Base-by-base conservation (phyloP, 2,113 vertebrate genomes). In the Ia io region DNA sequence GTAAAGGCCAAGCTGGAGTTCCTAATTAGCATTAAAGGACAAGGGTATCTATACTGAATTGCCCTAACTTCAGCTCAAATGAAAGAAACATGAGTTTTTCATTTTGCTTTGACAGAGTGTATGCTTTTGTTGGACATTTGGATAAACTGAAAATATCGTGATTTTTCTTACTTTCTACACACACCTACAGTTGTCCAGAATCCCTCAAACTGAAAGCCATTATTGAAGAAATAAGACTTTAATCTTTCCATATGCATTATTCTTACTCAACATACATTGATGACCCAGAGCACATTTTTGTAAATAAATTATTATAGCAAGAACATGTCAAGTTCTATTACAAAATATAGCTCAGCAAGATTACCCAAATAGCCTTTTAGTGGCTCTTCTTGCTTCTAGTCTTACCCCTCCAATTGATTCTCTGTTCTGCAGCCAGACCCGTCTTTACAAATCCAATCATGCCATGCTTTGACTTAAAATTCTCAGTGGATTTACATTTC, bases 271-370 rank as follows among this genome's bases (percentile, higher is more conserved):
- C 9, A 37, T 42, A 37, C 1, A 61, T 23, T 23, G 63, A 44
- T 25, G n/a, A 84, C 5, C 2, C 40, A 40, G 9, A 22, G 42
- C 30, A 53, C 42, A 77, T 56, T 95, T 84, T 86, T 71, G 3
- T 63, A 87, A 91, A 74, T 90, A 65, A 90, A 79, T 92, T 80
- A 69, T 85, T 88, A 53, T 37, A 82, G 70, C 17, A 53, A 95
- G 51, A 90, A 84, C 22, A 85, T 63, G 70, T 84, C 49, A 67
- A 56, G 7, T 59, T 73, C 82, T 49, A 37, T 22, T 44, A 44
- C 65, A 49, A 87, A 63, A 86, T 35, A 17, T 63, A 91, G 76
- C 8, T 42, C 17, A 67, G 32, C 4, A 44, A 9, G 23, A 37
- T 92, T 77, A 69, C 35, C 22, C 3, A 25, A 44, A 51, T 16